Percentiles rank a stretch among this genome's conserved stretches.
Evolutionary conservation across 2,113 vertebrate genomes (phyloP).

Genomic region (Thalassoma bifasciatum): DNA sequence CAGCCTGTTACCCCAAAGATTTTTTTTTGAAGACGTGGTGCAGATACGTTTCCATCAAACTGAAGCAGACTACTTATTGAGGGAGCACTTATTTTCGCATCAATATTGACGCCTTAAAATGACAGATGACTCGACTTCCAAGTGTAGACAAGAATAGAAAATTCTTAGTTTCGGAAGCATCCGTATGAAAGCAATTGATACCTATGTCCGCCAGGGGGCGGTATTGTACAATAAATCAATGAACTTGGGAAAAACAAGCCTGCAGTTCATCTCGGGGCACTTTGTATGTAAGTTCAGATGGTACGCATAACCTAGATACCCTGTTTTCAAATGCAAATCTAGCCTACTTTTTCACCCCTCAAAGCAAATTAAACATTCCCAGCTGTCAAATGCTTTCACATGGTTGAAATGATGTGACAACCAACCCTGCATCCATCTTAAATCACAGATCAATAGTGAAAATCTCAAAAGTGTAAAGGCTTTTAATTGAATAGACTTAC

Average conservation of each 20-base stretch:
- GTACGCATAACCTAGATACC: neutral
- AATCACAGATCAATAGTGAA: neutral
- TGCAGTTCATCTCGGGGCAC: neutral
- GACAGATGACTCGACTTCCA: too few species aligned
- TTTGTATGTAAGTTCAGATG: neutral
- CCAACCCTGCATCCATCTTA: too few species aligned
- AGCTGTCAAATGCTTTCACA: neutral
- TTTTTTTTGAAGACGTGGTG: too few species aligned
- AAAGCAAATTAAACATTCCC: neutral
- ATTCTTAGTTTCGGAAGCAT: too few species aligned
- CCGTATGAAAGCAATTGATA: neutral
- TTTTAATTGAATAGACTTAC: too few species aligned
- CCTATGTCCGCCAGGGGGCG: slow-evolving; percentile 50
- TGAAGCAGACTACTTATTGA: too few species aligned
- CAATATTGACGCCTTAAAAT: too few species aligned
- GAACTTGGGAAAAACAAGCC: neutral
- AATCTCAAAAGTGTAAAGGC: neutral
- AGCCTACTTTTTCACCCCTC: neutral
- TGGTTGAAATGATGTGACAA: neutral
- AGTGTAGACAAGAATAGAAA: too few species aligned
- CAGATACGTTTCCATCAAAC: too few species aligned
- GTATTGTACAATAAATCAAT: slow-evolving; percentile 37
- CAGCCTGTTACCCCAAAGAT: too few species aligned
- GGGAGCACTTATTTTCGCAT: too few species aligned
- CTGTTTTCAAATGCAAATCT: neutral